These are phyloP conservation scores for Apolygus lucorum DNA, from an alignment of 1,140 invertebrate species.

Conservation along the genomic window DNA sequence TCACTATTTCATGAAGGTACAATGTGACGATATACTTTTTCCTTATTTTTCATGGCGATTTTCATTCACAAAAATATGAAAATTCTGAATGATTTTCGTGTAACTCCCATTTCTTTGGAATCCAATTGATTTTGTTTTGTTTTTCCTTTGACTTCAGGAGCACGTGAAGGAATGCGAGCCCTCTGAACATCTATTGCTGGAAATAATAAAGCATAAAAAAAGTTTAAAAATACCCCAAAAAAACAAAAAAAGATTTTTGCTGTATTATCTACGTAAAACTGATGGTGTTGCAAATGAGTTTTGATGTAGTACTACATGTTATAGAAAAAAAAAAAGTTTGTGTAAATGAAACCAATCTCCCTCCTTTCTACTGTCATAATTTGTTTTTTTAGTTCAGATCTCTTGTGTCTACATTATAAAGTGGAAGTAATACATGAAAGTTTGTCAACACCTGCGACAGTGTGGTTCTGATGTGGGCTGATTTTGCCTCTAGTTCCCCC, in stretches of 20 bases:
- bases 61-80: not conserved
- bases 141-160: not conserved
- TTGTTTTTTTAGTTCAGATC: not conserved
- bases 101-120: not conserved
- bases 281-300: not conserved
- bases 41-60: not conserved
- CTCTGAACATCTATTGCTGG: conserved; percentile 3
- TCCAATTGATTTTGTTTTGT: not conserved
- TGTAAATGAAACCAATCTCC: not conserved
- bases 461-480: not conserved
- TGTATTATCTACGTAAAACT: not conserved
- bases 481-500: not conserved
- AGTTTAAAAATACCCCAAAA: not conserved
- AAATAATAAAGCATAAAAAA: not conserved
- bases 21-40: not conserved
- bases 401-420: not conserved
- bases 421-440: not conserved
- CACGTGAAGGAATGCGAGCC: conserved; percentile 3
- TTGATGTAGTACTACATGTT: not conserved
- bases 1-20: too few relatives aligned
- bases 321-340: not conserved
- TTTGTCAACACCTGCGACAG: too few relatives aligned
- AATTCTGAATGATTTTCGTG: not conserved
- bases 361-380: not conserved
- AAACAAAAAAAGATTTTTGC: not conserved